These are phyloP conservation scores for Saimiri boliviensis DNA, from an alignment of 2,113 vertebrate genomes.

Conservation along the genomic window DNA sequence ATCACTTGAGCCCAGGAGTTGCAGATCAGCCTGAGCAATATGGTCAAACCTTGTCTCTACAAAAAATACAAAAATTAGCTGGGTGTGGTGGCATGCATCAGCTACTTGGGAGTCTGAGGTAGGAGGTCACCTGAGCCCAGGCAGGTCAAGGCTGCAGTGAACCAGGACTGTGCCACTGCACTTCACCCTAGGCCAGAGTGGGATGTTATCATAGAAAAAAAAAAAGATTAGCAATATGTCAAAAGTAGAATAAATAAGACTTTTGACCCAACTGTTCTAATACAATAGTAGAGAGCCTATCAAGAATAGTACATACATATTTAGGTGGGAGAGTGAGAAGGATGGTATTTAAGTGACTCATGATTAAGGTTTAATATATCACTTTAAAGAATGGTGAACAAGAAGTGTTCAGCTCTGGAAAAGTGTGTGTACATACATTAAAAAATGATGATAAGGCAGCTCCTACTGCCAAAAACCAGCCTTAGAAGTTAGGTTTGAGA, in stretches of 20 bases:
- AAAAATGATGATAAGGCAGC: not conserved
- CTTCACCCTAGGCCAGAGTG: too few relatives aligned
- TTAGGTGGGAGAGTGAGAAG: not conserved
- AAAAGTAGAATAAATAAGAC: not conserved
- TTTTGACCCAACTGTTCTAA: not conserved
- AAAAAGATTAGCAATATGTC: constrained; percentile 43
- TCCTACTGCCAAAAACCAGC: not conserved
- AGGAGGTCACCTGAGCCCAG: too few relatives aligned
- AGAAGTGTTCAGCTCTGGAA: constrained; percentile 10
- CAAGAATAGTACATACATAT: not conserved
- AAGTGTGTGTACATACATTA: not conserved
- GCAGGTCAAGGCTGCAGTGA: too few relatives aligned
- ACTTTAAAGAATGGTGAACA: not conserved
- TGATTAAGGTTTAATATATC: not conserved
- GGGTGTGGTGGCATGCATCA: too few relatives aligned
- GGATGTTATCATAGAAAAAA: too few relatives aligned
- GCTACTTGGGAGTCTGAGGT: too few relatives aligned
- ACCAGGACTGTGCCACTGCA: too few relatives aligned
- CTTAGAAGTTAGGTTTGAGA: not conserved
- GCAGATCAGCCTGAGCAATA: too few relatives aligned
- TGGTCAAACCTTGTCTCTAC: too few relatives aligned
- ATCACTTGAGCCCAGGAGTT: too few relatives aligned
- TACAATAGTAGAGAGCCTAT: not conserved
- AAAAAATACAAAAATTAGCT: too few relatives aligned
- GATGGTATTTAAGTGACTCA: not conserved